These are phyloP conservation scores for Tor tambroides DNA, from an alignment of 2,113 vertebrate species.

Conservation along the genomic window DNA sequence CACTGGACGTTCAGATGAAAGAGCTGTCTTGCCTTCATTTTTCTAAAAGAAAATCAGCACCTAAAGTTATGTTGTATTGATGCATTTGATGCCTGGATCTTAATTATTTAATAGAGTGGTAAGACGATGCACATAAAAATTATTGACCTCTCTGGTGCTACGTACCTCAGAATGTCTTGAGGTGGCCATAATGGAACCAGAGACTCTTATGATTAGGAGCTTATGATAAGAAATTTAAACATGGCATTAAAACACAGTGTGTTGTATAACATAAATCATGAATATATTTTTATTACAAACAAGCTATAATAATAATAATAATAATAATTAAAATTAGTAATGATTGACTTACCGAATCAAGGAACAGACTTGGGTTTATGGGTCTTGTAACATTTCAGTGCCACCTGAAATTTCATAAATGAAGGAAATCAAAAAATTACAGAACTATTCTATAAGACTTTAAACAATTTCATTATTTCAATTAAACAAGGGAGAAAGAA, in stretches of 20 bases:
- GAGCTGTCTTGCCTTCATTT: constrained; percentile 27
- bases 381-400: too few relatives aligned
- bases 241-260: neutral
- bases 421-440: too few relatives aligned
- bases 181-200: neutral
- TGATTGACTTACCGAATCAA: too few relatives aligned
- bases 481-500: too few relatives aligned
- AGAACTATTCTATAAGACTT: too few relatives aligned
- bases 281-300: too few relatives aligned
- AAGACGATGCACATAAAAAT: neutral
- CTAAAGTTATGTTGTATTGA: neutral
- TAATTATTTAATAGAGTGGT: neutral
- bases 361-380: too few relatives aligned
- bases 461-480: too few relatives aligned
- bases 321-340: too few relatives aligned
- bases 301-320: too few relatives aligned
- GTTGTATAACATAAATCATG: neutral
- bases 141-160: neutral
- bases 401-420: too few relatives aligned
- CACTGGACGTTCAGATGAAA: constrained; percentile 39
- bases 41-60: constrained; percentile 51
- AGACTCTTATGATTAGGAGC: neutral
- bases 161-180: neutral
- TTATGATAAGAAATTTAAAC: neutral
- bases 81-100: neutral